phyloP scores from a whole-genome alignment of 2,113 vertebrate species.

The Galemys pyrenaicus region DNA sequence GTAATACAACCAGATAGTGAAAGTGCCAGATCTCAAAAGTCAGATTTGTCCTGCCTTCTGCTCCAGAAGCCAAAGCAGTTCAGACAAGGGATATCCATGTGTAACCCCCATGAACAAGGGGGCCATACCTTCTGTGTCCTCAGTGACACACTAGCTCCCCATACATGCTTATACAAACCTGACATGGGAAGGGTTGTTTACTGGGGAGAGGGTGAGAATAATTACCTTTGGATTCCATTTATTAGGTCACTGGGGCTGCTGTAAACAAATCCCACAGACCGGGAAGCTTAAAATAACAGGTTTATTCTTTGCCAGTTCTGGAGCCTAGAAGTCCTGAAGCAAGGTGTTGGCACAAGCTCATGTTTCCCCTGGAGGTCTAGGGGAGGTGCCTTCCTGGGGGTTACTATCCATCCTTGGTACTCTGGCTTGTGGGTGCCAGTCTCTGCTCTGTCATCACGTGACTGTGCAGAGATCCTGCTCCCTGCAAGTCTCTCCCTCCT shows the following conservation, averaged over 20 bases:
- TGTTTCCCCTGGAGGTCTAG: neutral
- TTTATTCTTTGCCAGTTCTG: neutral
- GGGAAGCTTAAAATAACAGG: neutral
- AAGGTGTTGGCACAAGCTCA: accelerated
- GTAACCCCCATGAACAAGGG: neutral
- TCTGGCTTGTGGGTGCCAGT: neutral
- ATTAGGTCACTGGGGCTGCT: neutral
- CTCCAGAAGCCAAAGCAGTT: neutral
- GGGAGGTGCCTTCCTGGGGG: neutral
- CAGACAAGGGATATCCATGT: neutral
- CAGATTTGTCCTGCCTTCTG: neutral
- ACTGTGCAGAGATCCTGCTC: neutral
- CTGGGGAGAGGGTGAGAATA: accelerated
- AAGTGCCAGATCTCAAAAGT: neutral
- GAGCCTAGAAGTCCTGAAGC: neutral
- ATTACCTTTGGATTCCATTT: neutral
- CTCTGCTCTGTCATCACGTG: neutral
- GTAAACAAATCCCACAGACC: accelerated
- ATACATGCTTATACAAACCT: neutral
- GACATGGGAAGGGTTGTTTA: neutral
- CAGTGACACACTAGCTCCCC: neutral
- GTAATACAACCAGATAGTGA: no score
- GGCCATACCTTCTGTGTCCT: neutral
- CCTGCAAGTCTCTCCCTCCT: neutral
- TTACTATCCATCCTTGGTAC: accelerated